Evolutionary conservation across 2,888 invertebrate species (phyloP), one percentile per base, ranked within the genome.

Genomic region (Macroteleia sp.): DNA sequence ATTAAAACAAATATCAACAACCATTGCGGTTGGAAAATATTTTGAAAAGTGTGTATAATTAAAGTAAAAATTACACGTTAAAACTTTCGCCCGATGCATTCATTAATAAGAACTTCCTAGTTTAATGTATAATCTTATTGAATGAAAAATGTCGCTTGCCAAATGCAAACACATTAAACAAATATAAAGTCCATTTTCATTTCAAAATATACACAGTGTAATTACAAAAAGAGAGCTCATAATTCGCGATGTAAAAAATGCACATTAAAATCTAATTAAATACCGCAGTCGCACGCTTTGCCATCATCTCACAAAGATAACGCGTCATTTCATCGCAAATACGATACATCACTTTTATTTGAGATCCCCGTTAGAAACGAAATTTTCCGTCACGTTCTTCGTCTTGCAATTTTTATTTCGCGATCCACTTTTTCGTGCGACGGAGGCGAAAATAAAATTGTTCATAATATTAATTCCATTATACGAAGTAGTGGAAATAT

Each of bases 221-320:
- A 57, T 44, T 20, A 42, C 28, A 30, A 17, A 22, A 52, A 20
- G 22, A n/a, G 34, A 16, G 14, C 12, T 34, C 25, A 50, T 30
- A 59, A 50, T 44, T 44, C 14, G 50, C 14, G 17, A 17, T 32
- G 25, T 20, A 59, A 46, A 56, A 56, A 70, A 50, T 54, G 5
- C 42, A 9, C 59, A 59, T 50, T 69, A 59, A 57, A 57, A 59
- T 16, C 42, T 48, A 69, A 69, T 69, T 69, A 59, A 69, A 69
- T 59, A 42, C 22, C 69, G 32, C 52, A 42, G 22, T 42, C 16
- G 41, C 42, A 22, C 46, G 42, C 50, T 36, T 67, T 19, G 14
- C 36, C 12, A 28, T 25, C 39, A 12, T 17, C 8, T n/a, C 34
- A 56, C 56, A 56, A 56, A 56, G 28, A 10, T 10, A 32, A 32